phyloP scores from a whole-genome alignment of 2,113 vertebrate genomes.

The crab-eating macaque (Macaca fascicularis) region DNA sequence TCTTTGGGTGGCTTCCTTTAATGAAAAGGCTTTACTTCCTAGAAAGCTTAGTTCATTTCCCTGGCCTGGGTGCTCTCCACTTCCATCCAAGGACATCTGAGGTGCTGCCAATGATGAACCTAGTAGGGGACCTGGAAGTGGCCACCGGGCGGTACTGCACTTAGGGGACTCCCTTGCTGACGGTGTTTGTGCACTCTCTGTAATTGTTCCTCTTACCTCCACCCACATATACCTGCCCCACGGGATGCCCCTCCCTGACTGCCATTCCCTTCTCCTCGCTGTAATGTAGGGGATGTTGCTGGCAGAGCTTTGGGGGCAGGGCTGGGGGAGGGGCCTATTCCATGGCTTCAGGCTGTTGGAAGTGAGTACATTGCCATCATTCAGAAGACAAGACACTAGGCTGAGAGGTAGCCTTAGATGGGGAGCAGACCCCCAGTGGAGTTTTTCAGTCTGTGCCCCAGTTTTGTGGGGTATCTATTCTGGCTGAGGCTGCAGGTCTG shows the following conservation, averaged over 20 bases:
- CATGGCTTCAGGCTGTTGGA: background rate
- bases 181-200: background rate
- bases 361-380: rapidly evolving
- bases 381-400: background rate
- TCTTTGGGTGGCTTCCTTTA: conserved; percentile 19
- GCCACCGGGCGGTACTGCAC: background rate
- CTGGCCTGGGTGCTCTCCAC: background rate
- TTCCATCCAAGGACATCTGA: background rate
- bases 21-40: background rate
- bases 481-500: background rate
- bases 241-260: background rate
- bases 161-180: background rate
- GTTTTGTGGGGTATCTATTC: background rate
- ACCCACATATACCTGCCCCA: background rate
- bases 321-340: rapidly evolving
- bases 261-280: background rate
- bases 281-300: background rate
- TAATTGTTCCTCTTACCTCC: background rate
- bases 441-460: background rate
- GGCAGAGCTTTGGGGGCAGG: background rate
- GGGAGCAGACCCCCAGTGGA: background rate
- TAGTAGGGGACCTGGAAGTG: background rate
- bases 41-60: background rate
- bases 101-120: background rate
- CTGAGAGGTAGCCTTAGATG: background rate